These are phyloP conservation scores for Isotomurus palustris DNA, from an alignment of 2,888 invertebrate species.

Conservation along the genomic window DNA sequence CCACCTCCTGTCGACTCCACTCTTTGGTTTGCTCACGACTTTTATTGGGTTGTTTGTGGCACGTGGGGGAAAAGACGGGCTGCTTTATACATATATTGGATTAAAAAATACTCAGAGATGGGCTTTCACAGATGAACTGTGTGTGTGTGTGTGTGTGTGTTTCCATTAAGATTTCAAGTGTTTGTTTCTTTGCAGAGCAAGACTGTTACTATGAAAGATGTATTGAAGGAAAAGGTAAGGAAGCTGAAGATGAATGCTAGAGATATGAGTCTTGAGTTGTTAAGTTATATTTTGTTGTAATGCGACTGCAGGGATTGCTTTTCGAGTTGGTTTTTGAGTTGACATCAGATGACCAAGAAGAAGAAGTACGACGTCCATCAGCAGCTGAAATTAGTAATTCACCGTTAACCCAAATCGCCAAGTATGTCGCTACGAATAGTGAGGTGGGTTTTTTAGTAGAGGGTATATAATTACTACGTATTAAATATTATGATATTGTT, in stretches of 20 bases:
- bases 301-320: conserved; percentile 51
- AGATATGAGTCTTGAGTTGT: not conserved
- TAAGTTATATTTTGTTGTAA: not conserved
- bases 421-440: conserved; percentile 79
- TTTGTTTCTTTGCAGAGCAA: conserved; percentile 54
- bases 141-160: too few species aligned
- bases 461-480: not conserved
- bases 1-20: too few species aligned
- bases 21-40: too few species aligned
- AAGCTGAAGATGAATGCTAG: not conserved
- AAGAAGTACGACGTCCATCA: conserved; percentile 61
- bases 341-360: conserved; percentile 64
- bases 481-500: not conserved
- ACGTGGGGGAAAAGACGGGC: too few species aligned
- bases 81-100: too few species aligned
- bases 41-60: too few species aligned
- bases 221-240: conserved; percentile 44
- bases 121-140: too few species aligned
- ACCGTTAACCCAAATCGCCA: conserved; percentile 70
- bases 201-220: conserved; percentile 63
- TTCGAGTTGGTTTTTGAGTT: conserved; percentile 84
- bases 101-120: too few species aligned
- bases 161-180: not conserved
- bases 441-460: conserved; percentile 50
- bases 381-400: conserved; percentile 64